Conservation (phyloP, 2,797 vertebrate species). For the Apodemus agrarius region DNA sequence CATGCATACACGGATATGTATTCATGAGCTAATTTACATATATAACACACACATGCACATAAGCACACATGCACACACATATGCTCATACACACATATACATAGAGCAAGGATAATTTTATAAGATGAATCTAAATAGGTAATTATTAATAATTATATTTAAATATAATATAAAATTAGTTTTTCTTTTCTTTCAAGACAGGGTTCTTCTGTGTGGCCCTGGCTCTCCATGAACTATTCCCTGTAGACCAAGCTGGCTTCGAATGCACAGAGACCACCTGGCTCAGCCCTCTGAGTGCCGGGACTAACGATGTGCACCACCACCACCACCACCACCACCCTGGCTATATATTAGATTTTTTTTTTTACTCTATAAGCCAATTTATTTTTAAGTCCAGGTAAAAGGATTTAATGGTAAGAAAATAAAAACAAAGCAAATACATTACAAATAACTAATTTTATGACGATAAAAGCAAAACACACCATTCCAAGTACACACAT, state of each 20-base stretch:
- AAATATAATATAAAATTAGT: background rate
- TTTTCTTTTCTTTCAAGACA: background rate
- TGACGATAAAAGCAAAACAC: background rate
- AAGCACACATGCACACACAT: background rate
- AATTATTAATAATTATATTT: background rate
- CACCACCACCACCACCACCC: background rate
- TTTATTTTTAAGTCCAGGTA: background rate
- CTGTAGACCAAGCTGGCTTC: background rate
- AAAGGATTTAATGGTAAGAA: conserved; percentile 29
- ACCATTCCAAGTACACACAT: background rate
- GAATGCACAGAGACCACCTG: background rate
- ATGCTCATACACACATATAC: background rate
- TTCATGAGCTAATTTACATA: background rate
- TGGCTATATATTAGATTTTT: background rate
- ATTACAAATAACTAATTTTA: conserved; percentile 18
- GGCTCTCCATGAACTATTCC: background rate
- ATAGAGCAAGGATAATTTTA: background rate
- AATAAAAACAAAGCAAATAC: background rate
- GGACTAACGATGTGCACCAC: background rate
- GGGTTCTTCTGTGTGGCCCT: background rate
- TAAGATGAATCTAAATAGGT: background rate
- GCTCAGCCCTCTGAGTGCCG: background rate
- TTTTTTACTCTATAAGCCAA: background rate
- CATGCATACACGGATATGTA: background rate
- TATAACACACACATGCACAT: background rate